Base-by-base conservation (phyloP, 92 coral and sea anemone species). In the Paragorgia papillata region DNA sequence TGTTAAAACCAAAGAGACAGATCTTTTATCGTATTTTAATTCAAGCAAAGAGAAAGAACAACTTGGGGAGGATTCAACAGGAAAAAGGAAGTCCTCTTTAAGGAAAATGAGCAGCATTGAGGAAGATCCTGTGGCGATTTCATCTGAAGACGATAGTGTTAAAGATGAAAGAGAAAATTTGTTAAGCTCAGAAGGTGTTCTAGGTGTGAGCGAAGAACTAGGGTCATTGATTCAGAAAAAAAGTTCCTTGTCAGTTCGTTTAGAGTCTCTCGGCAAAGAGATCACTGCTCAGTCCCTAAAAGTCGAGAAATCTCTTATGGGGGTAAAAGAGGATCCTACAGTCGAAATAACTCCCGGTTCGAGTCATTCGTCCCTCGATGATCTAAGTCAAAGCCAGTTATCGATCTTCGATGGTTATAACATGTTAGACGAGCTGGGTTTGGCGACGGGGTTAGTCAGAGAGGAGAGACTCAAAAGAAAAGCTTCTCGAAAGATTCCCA, bases 281-380 rank as follows among this genome's bases (percentile, higher is more conserved):
- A 71, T 71, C 9, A 71, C 78, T 8, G 64, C 78, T 14, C 78
- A 71, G 28, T 71, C 78, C 25, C 57, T 51, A 49, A 71, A 71
- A 19, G 63, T 71, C 27, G 78, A 71, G 30, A 71, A 71, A 71
- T 71, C 78, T 0, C 78, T 71, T 31, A 12, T 71, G 0, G 44
- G 76, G 12, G 61, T 32, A 14, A 48, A 29, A 8, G 76, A 69
- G 32, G 63, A 71, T 20, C 51, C 78, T 17, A 30, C 44, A 18
- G 63, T 18, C 26, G 64, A 71, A 30, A 12, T 19, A 0, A 12
- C 22, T 20, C 69, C 41, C 25, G 48, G 48, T 0, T 53, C 60
- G 1, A 29, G 61, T 30, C 50, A 1, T 18, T 31, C 28, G 53
- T 71, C 78, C 26, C 32, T 71, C 5, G 64, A 55, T 14, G 63